Percentiles rank a stretch among this genome's conserved stretches.
Evolutionary conservation across 2,113 vertebrate genomes (phyloP).

Genomic region (Poeciliopsis turrubarensis): DNA sequence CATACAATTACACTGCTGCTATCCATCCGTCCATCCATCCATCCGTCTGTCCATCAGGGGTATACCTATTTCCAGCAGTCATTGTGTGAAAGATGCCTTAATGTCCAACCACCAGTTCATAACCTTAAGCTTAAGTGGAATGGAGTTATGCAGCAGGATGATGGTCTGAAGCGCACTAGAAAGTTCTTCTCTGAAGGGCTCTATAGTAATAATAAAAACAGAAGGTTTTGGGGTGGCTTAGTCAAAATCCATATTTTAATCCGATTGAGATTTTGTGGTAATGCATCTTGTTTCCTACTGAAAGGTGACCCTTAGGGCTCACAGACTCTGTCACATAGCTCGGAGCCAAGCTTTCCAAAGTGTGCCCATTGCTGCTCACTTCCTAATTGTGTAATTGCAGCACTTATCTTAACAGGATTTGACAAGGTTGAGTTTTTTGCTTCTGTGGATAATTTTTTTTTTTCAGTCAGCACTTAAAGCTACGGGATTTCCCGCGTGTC

Average conservation of each 20-base stretch:
- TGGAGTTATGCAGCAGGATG: background rate
- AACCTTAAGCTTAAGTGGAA: background rate
- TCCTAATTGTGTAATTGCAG: constrained; percentile 54
- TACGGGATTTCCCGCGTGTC: constrained; percentile 42
- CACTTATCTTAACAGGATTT: constrained; percentile 55
- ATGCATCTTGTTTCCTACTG: background rate
- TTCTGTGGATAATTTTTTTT: constrained; percentile 24
- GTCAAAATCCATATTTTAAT: background rate
- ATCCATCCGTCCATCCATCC: background rate
- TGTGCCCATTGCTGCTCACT: constrained; percentile 9
- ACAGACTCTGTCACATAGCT: constrained; percentile 9
- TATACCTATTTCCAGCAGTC: too few relatives aligned
- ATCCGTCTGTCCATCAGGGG: too few relatives aligned
- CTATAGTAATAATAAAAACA: too few relatives aligned
- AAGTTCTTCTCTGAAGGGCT: background rate
- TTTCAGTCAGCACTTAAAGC: constrained; percentile 27
- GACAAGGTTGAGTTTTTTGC: constrained; percentile 35
- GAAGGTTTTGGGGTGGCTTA: background rate
- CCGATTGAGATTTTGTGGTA: background rate
- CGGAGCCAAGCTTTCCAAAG: constrained; percentile 21
- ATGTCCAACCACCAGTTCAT: background rate
- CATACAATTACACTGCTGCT: background rate
- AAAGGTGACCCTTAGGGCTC: background rate
- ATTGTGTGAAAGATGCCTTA: too few relatives aligned
- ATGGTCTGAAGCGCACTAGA: background rate